Evolutionary conservation across 1,140 invertebrate genomes (phyloP).

Genomic region (Chionoecetes opilio): DNA sequence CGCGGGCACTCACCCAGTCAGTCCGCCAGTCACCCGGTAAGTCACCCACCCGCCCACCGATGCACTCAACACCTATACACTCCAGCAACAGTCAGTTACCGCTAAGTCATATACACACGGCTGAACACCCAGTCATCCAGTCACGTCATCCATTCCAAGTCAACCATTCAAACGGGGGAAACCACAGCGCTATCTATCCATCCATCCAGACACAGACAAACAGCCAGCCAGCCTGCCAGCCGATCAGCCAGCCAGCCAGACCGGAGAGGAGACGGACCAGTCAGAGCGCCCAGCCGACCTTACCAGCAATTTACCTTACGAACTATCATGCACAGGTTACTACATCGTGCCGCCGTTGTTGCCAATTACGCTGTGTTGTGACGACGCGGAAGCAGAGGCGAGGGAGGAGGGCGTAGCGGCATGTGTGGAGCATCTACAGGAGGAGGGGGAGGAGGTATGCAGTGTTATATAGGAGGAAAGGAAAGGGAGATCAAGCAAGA

Average conservation of each 20-base stretch:
- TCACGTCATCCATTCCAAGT: neutral
- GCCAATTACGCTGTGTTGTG: neutral
- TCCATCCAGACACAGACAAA: neutral
- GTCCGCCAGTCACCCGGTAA: neutral
- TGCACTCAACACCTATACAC: neutral
- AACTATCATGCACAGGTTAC: slow-evolving; percentile 3
- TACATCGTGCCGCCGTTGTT: neutral
- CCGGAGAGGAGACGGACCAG: no score
- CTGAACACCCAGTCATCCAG: neutral
- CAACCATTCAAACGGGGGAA: neutral
- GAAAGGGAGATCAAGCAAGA: no score
- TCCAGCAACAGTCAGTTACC: neutral
- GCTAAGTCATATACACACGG: neutral
- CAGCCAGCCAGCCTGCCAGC: neutral
- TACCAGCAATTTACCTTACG: neutral
- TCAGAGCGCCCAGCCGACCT: neutral
- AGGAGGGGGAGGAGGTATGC: neutral
- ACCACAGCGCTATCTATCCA: no score
- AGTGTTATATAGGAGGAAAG: neutral
- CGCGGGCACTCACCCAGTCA: neutral
- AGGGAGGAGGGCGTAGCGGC: no score
- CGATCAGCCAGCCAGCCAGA: neutral
- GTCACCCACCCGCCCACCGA: neutral
- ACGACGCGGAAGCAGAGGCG: neutral
- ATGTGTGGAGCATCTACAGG: neutral